Base-by-base conservation (phyloP, 2,888 invertebrate species). In the Callyntrura sp. region DNA sequence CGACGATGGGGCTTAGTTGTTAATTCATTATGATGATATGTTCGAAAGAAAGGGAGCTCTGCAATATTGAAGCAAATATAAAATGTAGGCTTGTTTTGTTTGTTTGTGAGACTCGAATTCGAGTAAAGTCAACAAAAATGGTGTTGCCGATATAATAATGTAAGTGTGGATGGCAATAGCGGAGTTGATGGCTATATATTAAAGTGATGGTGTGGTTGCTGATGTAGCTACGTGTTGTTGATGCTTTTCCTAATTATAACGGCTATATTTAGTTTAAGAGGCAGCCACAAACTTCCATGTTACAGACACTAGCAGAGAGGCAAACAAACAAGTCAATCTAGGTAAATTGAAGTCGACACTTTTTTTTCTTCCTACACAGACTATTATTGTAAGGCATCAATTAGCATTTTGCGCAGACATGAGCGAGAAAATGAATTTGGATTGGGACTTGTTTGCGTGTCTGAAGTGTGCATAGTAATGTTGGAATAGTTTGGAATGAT, bases 171-270 rank as follows among this genome's bases (percentile, higher is more conserved):
- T 28, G 65, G 4, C 65, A 28, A 62, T 23, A 51, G 2, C 9
- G 9, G 51, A 14, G 5, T 51, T 14, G 51, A 12, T 14, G n/a
- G 51, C 9, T 14, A 12, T 35, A 35, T 2, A 35, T 2, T 35
- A 35, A 35, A 35, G 35, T 35, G 35, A 6, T 60, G 60, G 23
- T 60, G 60, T 60, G 35, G 35, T 35, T 35, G 6, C 2, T 35
- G 35, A 11, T 11, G 51, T 51, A 14, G 2, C 14, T 14, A 11
- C 51, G 23, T 60, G 60, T 60, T 23, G 28, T 65, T 25, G 65
- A 65, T 14, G 28, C 28, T 65, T 65, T 65, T 65, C 65, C 51
- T 14, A 51, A 60, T 60, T 20, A 60, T 60, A 60, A 23, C 60
- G 5, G 14, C 65, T 65, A 28, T 65, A 65, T 65, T 28, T 28